Base-by-base conservation (phyloP, 2,113 vertebrate genomes). In the Microcebus murinus region DNA sequence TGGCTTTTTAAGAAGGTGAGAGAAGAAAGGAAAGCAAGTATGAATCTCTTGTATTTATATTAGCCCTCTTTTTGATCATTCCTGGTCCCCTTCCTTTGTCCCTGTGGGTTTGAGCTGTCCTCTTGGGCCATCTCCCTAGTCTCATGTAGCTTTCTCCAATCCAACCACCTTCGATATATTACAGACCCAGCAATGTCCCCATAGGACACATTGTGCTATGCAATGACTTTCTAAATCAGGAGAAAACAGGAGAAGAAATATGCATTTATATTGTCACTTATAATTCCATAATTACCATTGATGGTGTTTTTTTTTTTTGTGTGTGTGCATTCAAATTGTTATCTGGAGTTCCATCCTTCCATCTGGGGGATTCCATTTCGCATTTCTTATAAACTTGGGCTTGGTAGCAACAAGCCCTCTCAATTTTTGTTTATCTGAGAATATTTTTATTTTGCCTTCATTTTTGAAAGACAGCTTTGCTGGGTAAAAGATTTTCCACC, bases 381-480 rank as follows among this genome's bases (percentile, higher is more conserved):
- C 61, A 14, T 31, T 36, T 91, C 10, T 82, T 92, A 13, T 81
- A 52, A 96, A 90, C 12, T 74, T 74, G 42, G 17, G 9, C 50
- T 48, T 90, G 10, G 12, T 76, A 14, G 36, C 50, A 90, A 87
- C 25, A 76, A 68, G 52, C 52, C 50, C 31, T 48, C 45, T 96
- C 61, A 36, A 1, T 36, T 83, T 83, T 86, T 90, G 25, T 84
- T 81, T 71, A 63, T 67, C 45, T 81, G 29, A 20, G 14, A 83
- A 80, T 70, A 73, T 65, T 42, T 68, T 83, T 74, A 42, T 63
- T 70, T 92, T 92, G 48, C 10, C 52, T 81, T 52, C 42, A 23
- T 65, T 92, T 92, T 80, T 97, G 25, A 80, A 86, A 39, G 31
- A 83, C 13, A 90, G 70, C 15, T 94, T 76, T 81, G 39, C 36